Conservation (phyloP, 2,797 vertebrate genomes). For the Cirrhinus mrigala region DNA sequence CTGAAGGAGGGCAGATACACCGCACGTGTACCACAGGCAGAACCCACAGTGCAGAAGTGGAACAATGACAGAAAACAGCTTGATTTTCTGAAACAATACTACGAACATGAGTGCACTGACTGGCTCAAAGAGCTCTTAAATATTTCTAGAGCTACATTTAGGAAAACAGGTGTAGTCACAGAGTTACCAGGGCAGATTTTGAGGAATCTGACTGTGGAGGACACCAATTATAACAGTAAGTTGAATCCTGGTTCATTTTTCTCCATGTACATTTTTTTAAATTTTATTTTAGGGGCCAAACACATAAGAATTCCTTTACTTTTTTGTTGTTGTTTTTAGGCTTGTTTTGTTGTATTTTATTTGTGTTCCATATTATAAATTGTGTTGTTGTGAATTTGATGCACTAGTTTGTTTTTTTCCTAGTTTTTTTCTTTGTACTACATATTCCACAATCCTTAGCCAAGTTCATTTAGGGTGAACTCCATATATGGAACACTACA, state of each 20-base stretch:
- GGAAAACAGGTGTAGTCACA: not conserved
- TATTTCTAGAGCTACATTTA: not conserved
- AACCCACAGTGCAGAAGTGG: fast-evolving
- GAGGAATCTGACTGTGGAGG: not conserved
- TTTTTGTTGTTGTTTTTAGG: not conserved
- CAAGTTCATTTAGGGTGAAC: too few species aligned
- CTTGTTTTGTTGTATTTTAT: not conserved
- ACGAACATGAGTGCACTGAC: fast-evolving
- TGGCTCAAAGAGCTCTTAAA: fast-evolving
- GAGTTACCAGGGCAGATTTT: not conserved
- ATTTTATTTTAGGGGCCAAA: not conserved
- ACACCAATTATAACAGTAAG: too few species aligned
- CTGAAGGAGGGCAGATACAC: not conserved
- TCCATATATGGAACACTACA: too few species aligned
- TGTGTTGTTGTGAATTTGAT: too few species aligned
- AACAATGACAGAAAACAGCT: fast-evolving
- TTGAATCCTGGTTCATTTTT: not conserved
- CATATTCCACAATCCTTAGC: too few species aligned
- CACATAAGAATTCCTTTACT: not conserved
- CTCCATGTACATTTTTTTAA: not conserved
- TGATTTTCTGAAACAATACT: not conserved
- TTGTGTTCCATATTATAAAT: not conserved
- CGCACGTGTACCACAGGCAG: fast-evolving
- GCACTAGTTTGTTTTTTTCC: too few species aligned
- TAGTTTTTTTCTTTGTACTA: too few species aligned